Base-by-base conservation (phyloP, 2,113 vertebrate species). In the Odontesthes bonariensis region DNA sequence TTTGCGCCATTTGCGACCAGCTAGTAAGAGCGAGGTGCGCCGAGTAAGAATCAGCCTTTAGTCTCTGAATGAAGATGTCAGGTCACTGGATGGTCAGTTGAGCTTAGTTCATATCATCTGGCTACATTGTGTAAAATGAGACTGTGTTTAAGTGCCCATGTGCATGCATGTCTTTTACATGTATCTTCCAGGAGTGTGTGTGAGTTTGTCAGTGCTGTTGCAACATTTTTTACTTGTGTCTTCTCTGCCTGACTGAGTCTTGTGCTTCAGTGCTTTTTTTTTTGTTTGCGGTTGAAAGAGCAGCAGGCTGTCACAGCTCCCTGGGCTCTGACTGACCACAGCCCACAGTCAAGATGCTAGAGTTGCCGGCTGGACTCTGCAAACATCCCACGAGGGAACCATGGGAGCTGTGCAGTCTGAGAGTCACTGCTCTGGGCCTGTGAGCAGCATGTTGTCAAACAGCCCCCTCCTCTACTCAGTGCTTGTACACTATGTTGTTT, bases 271-370 rank as follows among this genome's bases (percentile, higher is more conserved):
- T 87, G 78, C 6, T n/a, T 19, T 51, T 73, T 65, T 54, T 74
- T 84, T 56, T n/a, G 47, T 0, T 11, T 82, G 75, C 8, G 79
- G 90, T 80, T 86, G 85, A 91, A 76, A 83, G 84, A 92, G 85
- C 88, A 90, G 82, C 88, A 84, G 82, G 79, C 82, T 90, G 87
- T 89, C 89, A 88, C 76, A 70, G 78, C 84, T 86, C 86, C 85
- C 83, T 73, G 73, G 86, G 84, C 88, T 87, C 79, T 62, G 77
- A 81, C 88, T 91, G 90, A 92, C 91, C 86, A 85, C 83, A 79
- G 72, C 83, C 86, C 77, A 65, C 57, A 74, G 80, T 69, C 76
- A 83, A 81, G 77, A 88, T 83, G 87, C 82, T 80, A 72, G 82
- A 58, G 13, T 75, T 52, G 66, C 77, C 63, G 80, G 55, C 73